Evolutionary conservation across 1,140 invertebrate species (phyloP).

Genomic region (Dermatophagoides farinae): DNA sequence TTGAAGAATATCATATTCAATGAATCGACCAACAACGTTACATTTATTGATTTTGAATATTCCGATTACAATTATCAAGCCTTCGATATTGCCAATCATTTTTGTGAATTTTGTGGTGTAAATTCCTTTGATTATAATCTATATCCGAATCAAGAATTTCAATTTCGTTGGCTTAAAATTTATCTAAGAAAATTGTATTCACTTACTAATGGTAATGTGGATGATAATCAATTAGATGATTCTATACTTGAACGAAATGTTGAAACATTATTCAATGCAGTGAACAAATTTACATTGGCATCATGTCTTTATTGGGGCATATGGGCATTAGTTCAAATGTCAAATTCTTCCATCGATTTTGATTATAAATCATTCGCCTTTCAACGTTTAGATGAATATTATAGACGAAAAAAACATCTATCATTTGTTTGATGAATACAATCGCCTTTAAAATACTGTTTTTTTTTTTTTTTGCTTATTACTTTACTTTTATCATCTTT

Average conservation of each 20-base stretch:
- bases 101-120: conserved; percentile 72
- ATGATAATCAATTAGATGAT: background rate
- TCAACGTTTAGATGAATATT: conserved; percentile 9
- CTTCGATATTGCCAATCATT: conserved; percentile 94
- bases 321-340: conserved; percentile 75
- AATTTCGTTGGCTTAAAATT: conserved; percentile 52
- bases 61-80: conserved; percentile 79
- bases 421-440: background rate
- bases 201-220: conserved; percentile 3
- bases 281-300: conserved; percentile 52
- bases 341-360: conserved; percentile 77
- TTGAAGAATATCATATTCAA: conserved; percentile 78
- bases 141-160: conserved; percentile 59
- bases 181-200: conserved; percentile 38
- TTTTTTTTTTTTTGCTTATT: background rate
- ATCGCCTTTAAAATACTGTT: background rate
- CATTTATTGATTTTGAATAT: conserved; percentile 97
- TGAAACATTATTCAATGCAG: conserved; percentile 47
- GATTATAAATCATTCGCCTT: conserved; percentile 63
- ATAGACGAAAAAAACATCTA: background rate
- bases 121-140: conserved; percentile 34
- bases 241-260: conserved; percentile 34
- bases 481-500: background rate
- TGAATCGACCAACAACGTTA: conserved; percentile 30
- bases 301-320: conserved; percentile 78